Evolutionary conservation across 2,888 invertebrate species (phyloP).

Genomic region (Melikaiella ostensackeni): DNA sequence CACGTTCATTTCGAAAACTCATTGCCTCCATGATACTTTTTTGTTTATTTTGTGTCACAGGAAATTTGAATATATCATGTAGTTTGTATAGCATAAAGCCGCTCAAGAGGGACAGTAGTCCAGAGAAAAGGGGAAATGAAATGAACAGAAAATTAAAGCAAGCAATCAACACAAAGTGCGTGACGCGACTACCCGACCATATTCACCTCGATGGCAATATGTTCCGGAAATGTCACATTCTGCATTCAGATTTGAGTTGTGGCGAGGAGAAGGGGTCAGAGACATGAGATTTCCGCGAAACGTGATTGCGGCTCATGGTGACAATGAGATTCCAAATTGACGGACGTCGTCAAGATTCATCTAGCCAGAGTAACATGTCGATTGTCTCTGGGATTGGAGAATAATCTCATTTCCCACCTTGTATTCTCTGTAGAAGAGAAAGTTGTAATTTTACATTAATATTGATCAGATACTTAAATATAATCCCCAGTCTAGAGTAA

Average conservation of each 20-base stretch:
- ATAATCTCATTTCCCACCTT: conserved; percentile 15
- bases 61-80: conserved; percentile 17
- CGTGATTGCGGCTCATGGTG: conserved; percentile 20
- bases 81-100: conserved; percentile 21
- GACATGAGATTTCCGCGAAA: conserved; percentile 32
- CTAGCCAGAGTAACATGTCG: not conserved
- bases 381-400: conserved; percentile 5
- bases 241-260: conserved; percentile 12
- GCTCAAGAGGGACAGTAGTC: not conserved
- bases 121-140: conserved; percentile 23
- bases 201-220: conserved; percentile 33
- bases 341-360: conserved; percentile 16
- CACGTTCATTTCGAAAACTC: conserved; percentile 24
- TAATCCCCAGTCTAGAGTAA: not conserved
- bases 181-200: conserved; percentile 29
- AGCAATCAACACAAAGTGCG: conserved; percentile 38
- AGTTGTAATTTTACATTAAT: conserved; percentile 3
- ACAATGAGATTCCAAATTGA: conserved; percentile 31
- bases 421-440: not conserved
- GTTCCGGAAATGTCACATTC: conserved; percentile 30
- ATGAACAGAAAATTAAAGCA: conserved; percentile 36
- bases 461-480: not conserved
- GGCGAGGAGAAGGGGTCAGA: not conserved
- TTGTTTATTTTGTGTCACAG: not conserved
- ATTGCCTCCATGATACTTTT: not conserved